Conservation (phyloP, 2,113 vertebrate species). For the Noctilio leporinus region DNA sequence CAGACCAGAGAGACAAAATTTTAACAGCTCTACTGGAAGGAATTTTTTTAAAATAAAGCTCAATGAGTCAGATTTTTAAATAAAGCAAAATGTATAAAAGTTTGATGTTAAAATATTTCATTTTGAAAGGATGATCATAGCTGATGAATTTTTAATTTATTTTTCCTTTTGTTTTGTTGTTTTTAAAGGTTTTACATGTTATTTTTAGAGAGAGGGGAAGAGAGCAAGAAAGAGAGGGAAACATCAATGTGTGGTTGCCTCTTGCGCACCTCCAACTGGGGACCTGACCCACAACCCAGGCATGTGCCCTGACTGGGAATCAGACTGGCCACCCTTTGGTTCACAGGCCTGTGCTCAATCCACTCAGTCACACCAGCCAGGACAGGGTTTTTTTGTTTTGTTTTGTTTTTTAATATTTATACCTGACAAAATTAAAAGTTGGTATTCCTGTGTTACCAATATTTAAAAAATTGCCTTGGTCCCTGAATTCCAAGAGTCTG, state of each 20-base stretch:
- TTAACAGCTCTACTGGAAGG: conserved; percentile 45
- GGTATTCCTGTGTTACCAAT: neutral
- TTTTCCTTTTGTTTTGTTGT: no score
- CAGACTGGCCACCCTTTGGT: no score
- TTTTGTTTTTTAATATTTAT: neutral
- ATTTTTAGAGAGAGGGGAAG: no score
- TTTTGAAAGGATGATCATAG: neutral
- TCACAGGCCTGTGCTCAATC: no score
- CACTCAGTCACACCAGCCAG: no score
- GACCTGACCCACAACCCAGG: no score
- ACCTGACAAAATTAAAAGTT: neutral
- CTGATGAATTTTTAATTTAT: neutral
- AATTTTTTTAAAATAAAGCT: neutral
- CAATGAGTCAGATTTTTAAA: neutral
- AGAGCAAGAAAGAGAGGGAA: no score
- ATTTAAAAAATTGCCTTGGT: neutral
- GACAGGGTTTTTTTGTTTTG: neutral
- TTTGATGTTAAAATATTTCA: neutral
- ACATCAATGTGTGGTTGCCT: no score
- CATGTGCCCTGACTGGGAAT: no score
- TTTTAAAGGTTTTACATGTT: no score
- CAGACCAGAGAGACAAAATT: conserved; percentile 59
- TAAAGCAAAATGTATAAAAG: conserved; percentile 1
- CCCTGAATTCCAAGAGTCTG: neutral
- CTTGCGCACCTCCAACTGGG: no score